These are phyloP conservation scores for Drosophila athabasca DNA, from an alignment of 1,140 invertebrate genomes.

Conservation along the genomic window DNA sequence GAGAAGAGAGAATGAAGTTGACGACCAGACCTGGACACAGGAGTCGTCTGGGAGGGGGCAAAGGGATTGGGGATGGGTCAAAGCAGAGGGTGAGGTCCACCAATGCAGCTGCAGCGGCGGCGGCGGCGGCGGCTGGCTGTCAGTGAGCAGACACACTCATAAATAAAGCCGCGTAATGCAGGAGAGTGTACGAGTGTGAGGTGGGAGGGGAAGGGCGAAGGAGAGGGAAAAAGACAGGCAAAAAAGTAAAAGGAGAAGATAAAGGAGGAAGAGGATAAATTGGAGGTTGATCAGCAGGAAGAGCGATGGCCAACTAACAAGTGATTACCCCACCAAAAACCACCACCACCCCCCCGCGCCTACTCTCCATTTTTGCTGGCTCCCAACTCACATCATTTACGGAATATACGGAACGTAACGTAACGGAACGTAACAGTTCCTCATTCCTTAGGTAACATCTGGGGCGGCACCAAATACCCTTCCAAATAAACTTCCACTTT, in stretches of 20 bases:
- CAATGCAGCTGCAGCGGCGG: constrained; percentile 46
- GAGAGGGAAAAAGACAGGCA: constrained; percentile 1
- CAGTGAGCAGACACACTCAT: constrained; percentile 74
- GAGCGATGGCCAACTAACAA: no score
- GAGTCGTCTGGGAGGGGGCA: neutral
- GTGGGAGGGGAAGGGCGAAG: no score
- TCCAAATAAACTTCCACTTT: no score
- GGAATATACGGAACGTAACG: no score
- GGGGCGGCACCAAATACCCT: no score
- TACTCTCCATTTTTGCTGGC: no score
- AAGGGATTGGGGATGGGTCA: neutral
- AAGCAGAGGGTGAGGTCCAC: constrained; percentile 42
- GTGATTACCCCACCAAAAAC: no score
- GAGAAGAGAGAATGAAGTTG: constrained; percentile 44
- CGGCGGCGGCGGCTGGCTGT: constrained; percentile 27
- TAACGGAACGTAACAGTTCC: no score
- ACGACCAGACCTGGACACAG: constrained; percentile 52
- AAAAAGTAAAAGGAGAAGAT: constrained; percentile 4
- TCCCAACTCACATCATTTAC: no score
- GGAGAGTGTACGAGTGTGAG: constrained; percentile 20
- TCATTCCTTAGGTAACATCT: no score
- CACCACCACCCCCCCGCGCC: no score
- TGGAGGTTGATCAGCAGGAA: neutral
- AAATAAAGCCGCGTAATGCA: constrained; percentile 69
- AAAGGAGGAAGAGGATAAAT: constrained; percentile 5